These are phyloP conservation scores for Xylocopa sonorina DNA, from an alignment of 1,140 invertebrate genomes.

Conservation along the genomic window DNA sequence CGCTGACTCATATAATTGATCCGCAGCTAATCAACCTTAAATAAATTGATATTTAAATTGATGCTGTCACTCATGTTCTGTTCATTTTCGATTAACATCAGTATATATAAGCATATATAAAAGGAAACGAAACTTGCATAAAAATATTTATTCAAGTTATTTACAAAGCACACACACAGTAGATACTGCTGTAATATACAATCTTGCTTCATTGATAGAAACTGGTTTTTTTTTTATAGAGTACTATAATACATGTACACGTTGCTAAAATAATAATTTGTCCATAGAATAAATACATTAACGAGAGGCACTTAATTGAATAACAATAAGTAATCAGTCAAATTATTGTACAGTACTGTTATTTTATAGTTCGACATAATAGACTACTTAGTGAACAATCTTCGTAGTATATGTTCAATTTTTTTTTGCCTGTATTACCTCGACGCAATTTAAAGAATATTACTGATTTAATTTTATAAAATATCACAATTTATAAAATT, in stretches of 20 bases:
- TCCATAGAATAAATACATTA: constrained; percentile 8
- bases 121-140: too few relatives aligned
- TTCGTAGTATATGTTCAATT: background rate
- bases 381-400: background rate
- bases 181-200: too few relatives aligned
- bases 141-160: too few relatives aligned
- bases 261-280: background rate
- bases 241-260: background rate
- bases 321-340: constrained; percentile 2
- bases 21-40: too few relatives aligned
- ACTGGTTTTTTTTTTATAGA: too few relatives aligned
- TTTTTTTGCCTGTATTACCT: background rate
- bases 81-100: too few relatives aligned
- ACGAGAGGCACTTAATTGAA: background rate
- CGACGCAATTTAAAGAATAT: background rate
- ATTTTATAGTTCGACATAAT: background rate
- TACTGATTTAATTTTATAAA: background rate
- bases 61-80: too few relatives aligned
- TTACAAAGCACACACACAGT: too few relatives aligned
- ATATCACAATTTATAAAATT: background rate
- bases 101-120: too few relatives aligned
- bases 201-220: too few relatives aligned
- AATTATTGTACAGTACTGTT: background rate
- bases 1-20: too few relatives aligned
- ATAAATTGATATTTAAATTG: too few relatives aligned